Evolutionary conservation across 2,113 vertebrate genomes (phyloP).

Genomic region (Aix galericulata): DNA sequence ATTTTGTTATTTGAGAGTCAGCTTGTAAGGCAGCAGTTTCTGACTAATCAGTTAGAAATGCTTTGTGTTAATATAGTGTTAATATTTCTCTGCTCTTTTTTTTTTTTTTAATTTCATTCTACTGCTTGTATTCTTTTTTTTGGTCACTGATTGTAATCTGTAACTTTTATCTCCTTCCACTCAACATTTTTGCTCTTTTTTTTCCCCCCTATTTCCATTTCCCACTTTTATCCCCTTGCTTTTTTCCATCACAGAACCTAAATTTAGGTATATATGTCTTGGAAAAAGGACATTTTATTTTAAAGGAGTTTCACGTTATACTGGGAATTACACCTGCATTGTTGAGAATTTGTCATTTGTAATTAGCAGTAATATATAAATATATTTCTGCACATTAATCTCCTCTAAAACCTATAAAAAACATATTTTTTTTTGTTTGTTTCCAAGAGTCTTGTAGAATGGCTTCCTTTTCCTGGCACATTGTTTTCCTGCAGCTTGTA

Average conservation of each 20-base stretch:
- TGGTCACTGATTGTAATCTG: background rate
- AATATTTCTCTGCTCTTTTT: background rate
- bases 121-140: background rate
- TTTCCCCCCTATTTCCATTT: background rate
- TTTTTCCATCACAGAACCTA: background rate
- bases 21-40: background rate
- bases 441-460: background rate
- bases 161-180: background rate
- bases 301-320: fast-evolving
- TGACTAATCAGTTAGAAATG: background rate
- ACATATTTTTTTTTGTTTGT: background rate
- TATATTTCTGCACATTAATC: background rate
- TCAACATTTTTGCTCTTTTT: background rate
- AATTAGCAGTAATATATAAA: background rate
- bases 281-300: background rate
- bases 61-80: background rate
- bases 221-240: background rate
- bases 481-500: background rate
- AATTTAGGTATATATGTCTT: background rate
- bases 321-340: background rate
- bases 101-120: background rate
- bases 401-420: background rate
- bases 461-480: background rate
- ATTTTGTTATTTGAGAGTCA: background rate
- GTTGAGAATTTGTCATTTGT: background rate